A percentile compares a stretch with the other conserved stretches of the same genome.
These are phyloP conservation scores for Protobothrops mucrosquamatus DNA, from an alignment of 2,113 vertebrate species.

Conservation along the genomic window DNA sequence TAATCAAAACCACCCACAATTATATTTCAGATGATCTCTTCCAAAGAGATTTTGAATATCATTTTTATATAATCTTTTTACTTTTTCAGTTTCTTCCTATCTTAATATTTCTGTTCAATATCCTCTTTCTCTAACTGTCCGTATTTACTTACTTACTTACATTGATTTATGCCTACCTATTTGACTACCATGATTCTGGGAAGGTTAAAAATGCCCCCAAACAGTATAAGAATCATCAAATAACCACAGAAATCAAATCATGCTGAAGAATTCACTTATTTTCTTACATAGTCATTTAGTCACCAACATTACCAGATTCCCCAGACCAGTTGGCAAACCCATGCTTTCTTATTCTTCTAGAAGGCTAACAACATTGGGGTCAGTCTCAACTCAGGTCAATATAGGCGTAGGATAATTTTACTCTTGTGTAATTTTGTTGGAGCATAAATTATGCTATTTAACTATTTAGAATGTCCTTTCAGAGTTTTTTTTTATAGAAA, in stretches of 20 bases:
- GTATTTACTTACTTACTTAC: neutral
- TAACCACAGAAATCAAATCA: neutral
- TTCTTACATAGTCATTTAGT: neutral
- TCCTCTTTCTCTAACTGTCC: constrained; percentile 28
- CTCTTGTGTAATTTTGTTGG: neutral
- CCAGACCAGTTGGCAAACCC: neutral
- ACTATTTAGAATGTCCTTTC: constrained; percentile 49
- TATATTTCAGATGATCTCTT: neutral
- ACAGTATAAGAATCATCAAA: neutral
- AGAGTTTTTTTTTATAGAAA: constrained; percentile 57
- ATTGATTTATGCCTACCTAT: neutral
- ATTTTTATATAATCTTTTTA: neutral
- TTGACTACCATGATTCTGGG: neutral
- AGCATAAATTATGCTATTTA: constrained; percentile 20
- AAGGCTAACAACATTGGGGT: neutral
- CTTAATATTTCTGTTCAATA: constrained; percentile 1
- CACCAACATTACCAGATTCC: neutral
- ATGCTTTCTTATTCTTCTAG: neutral
- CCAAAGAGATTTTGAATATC: neutral
- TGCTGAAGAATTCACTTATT: neutral
- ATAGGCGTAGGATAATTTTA: neutral
- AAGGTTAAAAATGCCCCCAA: neutral
- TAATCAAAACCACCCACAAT: neutral
- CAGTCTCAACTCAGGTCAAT: neutral
- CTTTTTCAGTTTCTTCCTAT: neutral